Conservation (phyloP, 2,888 invertebrate species). For the Drosophila affinis region DNA sequence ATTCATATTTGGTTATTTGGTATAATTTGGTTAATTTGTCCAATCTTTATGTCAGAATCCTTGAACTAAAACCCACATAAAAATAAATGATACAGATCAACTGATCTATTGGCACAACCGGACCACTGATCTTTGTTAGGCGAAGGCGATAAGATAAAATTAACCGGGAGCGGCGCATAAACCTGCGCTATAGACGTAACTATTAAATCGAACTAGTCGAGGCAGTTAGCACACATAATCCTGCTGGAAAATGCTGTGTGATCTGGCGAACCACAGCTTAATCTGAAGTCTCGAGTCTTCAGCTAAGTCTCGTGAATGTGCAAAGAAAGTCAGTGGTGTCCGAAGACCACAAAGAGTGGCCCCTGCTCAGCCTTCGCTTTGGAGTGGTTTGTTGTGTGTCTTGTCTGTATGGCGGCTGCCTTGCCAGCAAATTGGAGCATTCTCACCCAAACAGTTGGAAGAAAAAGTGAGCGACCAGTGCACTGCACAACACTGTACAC, state of each 20-base stretch:
- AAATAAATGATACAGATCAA: background rate
- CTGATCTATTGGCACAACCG: conserved; percentile 1
- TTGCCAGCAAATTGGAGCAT: conserved; percentile 36
- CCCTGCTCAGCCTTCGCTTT: background rate
- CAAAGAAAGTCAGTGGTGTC: background rate
- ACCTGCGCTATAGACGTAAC: conserved; percentile 5
- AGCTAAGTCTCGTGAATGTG: background rate
- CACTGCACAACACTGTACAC: background rate
- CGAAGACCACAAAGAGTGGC: conserved; percentile 14
- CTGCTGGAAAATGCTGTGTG: background rate
- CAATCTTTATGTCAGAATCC: background rate
- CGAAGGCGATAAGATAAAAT: conserved; percentile 2
- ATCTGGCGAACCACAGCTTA: background rate
- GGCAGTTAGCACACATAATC: background rate
- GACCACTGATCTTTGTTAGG: conserved; percentile 3
- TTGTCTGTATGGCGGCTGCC: background rate
- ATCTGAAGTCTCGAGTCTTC: background rate
- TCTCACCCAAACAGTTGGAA: conserved; percentile 30
- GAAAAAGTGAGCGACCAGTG: conserved; percentile 22
- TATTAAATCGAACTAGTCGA: conserved; percentile 3
- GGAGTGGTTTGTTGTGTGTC: background rate
- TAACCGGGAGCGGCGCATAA: background rate
- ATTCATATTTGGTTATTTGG: too few species aligned
- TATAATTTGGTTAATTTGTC: conserved; percentile 8
- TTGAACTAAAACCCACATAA: background rate